Conservation (phyloP, 2,888 invertebrate genomes). For the Dilophus febrilis region DNA sequence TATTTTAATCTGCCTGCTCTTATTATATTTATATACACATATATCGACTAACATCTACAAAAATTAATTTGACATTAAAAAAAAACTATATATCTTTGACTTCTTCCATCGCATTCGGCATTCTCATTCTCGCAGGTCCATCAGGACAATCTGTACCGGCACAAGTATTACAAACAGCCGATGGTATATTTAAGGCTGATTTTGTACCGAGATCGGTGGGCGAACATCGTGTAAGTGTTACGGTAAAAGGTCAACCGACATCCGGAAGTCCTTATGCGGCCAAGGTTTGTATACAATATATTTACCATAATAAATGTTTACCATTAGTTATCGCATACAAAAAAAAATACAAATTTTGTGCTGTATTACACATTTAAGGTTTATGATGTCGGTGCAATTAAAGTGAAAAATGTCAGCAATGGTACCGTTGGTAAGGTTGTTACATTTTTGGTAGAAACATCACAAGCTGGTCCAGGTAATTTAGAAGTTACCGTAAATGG, state of each 20-base stretch:
- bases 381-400: conserved; percentile 84
- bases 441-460: conserved; percentile 90
- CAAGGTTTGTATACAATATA: conserved; percentile 36
- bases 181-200: conserved; percentile 72
- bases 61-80: conserved; percentile 9
- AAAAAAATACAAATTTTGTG: too few relatives aligned
- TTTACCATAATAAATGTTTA: not conserved
- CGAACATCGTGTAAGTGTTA: conserved; percentile 78
- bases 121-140: conserved; percentile 46
- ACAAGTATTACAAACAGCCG: conserved; percentile 68
- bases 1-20: too few relatives aligned
- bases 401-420: conserved; percentile 78
- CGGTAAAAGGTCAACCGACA: conserved; percentile 63
- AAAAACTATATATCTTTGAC: conserved; percentile 6
- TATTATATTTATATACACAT: not conserved
- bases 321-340: not conserved
- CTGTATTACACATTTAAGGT: too few relatives aligned
- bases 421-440: conserved; percentile 82
- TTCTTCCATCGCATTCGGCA: conserved; percentile 6
- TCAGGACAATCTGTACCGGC: conserved; percentile 81
- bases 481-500: conserved; percentile 97
- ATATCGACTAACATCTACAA: conserved; percentile 10
- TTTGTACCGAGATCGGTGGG: conserved; percentile 84
- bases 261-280: conserved; percentile 87
- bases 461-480: conserved; percentile 96